These are phyloP conservation scores for Erannis defoliaria DNA, from an alignment of 2,888 invertebrate genomes.

Conservation along the genomic window DNA sequence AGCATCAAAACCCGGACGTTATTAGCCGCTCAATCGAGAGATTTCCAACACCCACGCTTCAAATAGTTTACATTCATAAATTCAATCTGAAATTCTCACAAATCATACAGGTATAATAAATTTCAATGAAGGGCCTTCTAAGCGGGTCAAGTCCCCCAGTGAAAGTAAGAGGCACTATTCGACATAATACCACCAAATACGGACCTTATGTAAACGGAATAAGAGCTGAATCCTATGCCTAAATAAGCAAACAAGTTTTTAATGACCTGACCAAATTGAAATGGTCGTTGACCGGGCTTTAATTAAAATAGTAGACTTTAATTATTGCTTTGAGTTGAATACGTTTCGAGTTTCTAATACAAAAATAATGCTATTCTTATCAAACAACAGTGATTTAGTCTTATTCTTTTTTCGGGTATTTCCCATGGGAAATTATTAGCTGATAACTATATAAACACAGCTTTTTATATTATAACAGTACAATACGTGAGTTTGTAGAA, in stretches of 20 bases:
- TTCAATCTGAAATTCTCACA: conserved; percentile 43
- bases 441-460: too few relatives aligned
- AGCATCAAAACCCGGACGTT: not conserved
- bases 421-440: not conserved
- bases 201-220: conserved; percentile 32
- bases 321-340: conserved; percentile 25
- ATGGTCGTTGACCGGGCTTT: conserved; percentile 33
- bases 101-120: conserved; percentile 46
- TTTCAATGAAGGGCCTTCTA: conserved; percentile 60
- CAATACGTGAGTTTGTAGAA: too few relatives aligned
- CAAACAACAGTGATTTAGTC: not conserved
- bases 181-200: conserved; percentile 21
- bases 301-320: conserved; percentile 36
- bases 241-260: conserved; percentile 29
- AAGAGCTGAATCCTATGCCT: conserved; percentile 21
- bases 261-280: conserved; percentile 37
- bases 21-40: not conserved
- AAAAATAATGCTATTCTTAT: conserved; percentile 5
- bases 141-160: conserved; percentile 65
- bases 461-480: too few relatives aligned
- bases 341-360: conserved; percentile 17
- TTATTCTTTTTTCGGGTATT: not conserved
- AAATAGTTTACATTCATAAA: conserved; percentile 42
- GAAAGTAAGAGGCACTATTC: conserved; percentile 59
- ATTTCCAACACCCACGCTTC: conserved; percentile 36